Evolutionary conservation across 2,888 invertebrate genomes (phyloP).

Genomic region (Calephelis perditalis): DNA sequence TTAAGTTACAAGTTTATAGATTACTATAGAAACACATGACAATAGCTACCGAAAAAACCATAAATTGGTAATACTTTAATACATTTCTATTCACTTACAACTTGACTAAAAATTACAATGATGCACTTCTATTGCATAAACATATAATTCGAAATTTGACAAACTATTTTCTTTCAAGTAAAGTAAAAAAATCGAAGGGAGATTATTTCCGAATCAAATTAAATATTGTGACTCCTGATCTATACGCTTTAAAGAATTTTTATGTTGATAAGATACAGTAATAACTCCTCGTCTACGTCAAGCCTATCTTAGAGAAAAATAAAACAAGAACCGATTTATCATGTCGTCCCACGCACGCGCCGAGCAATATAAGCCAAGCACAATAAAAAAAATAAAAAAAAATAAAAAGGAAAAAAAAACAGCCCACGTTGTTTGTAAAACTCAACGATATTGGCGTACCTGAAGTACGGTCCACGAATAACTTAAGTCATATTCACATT

Average conservation of each 20-base stretch:
- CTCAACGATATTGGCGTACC: conserved; percentile 70
- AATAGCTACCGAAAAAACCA: too few species aligned
- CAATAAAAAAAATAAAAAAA: conserved; percentile 58
- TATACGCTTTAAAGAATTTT: conserved; percentile 46
- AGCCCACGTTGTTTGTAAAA: conserved; percentile 70
- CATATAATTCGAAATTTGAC: background rate
- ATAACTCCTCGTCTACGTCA: conserved; percentile 61
- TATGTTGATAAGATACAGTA: conserved; percentile 50
- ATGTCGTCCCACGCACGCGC: conserved; percentile 69
- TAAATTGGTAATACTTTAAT: too few species aligned
- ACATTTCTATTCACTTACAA: too few species aligned
- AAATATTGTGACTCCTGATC: background rate
- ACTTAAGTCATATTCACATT: conserved; percentile 76
- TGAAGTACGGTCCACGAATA: conserved; percentile 63
- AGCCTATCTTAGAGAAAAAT: conserved; percentile 61
- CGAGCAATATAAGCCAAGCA: conserved; percentile 62
- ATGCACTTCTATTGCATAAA: background rate
- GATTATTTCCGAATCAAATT: too few species aligned
- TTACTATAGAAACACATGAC: too few species aligned
- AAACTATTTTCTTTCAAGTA: too few species aligned
- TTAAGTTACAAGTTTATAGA: too few species aligned
- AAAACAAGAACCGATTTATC: conserved; percentile 70
- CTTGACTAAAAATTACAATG: too few species aligned
- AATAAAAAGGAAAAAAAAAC: conserved; percentile 42
- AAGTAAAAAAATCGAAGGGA: too few species aligned